Percentiles rank a stretch among this genome's conserved stretches.
Conservation (phyloP, 2,797 vertebrate species). For the Fistularia tabacaria region DNA sequence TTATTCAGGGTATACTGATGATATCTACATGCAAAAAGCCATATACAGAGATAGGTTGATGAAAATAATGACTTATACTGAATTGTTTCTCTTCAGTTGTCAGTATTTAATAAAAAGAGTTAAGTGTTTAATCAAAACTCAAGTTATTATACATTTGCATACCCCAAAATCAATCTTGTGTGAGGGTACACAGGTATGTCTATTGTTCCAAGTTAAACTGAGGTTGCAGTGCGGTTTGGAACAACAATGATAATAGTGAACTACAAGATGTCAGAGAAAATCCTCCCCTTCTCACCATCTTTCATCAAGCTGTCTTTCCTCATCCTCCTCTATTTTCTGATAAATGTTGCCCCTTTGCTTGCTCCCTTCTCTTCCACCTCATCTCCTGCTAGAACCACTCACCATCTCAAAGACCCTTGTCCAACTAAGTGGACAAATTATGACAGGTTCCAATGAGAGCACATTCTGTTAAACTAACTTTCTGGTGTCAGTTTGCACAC, state of each 20-base stretch:
- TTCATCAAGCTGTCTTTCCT: constrained; percentile 34
- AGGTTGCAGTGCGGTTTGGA: constrained; percentile 21
- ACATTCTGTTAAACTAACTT: constrained; percentile 65
- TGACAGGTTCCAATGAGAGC: constrained; percentile 58
- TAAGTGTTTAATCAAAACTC: not conserved
- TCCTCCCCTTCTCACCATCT: constrained; percentile 16
- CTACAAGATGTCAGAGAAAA: constrained; percentile 35
- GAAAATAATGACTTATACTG: no score
- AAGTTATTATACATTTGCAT: constrained; percentile 4
- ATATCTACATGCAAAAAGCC: no score
- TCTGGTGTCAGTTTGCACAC: constrained; percentile 15
- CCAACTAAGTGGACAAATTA: constrained; percentile 45
- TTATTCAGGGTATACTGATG: no score
- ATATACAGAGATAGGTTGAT: no score
- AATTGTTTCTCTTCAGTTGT: no score
- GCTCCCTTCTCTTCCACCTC: constrained; percentile 11
- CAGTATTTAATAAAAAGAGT: no score
- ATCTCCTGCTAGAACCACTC: constrained; percentile 17
- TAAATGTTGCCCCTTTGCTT: constrained; percentile 18
- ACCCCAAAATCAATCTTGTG: constrained; percentile 1
- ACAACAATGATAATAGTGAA: constrained; percentile 40
- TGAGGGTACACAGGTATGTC: constrained; percentile 3
- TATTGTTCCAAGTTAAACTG: constrained; percentile 9
- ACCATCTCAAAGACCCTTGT: constrained; percentile 25
- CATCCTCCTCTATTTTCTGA: constrained; percentile 31